Conservation (phyloP, 2,113 vertebrate species). For the Amblyornis subalaris region DNA sequence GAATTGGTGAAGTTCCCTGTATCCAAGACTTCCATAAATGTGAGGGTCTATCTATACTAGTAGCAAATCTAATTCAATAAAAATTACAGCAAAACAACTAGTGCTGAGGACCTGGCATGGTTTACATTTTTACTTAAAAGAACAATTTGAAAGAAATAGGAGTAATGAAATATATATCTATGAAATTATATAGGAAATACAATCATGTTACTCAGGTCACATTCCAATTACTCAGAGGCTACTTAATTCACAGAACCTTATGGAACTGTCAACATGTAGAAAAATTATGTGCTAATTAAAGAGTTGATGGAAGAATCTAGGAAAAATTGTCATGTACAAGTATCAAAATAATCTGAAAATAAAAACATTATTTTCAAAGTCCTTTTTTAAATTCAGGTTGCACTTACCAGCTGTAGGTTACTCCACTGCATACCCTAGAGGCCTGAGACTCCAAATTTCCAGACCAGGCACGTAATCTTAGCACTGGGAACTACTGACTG, state of each 20-base stretch:
- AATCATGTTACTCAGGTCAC: background rate
- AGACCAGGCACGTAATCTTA: background rate
- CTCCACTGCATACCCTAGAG: background rate
- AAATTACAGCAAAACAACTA: background rate
- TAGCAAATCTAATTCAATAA: background rate
- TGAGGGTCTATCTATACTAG: background rate
- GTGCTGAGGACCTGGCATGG: background rate
- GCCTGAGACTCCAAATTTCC: background rate
- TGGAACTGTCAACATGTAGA: background rate
- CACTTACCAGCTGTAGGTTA: background rate
- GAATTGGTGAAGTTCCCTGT: background rate
- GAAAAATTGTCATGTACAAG: background rate
- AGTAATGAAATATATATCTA: background rate
- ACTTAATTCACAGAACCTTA: background rate
- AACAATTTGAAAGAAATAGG: background rate
- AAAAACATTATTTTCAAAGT: background rate
- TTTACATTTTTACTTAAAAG: background rate
- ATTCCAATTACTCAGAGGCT: background rate
- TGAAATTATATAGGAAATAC: background rate
- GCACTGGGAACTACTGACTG: background rate
- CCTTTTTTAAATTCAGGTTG: background rate
- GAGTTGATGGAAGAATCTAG: background rate
- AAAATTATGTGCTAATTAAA: background rate
- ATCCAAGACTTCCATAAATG: background rate
- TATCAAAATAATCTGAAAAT: background rate